A percentile compares a stretch with the other conserved stretches of the same genome.
Conservation (phyloP, 53 echinoderm and acorn worm species). For the Arbacia lixula region DNA sequence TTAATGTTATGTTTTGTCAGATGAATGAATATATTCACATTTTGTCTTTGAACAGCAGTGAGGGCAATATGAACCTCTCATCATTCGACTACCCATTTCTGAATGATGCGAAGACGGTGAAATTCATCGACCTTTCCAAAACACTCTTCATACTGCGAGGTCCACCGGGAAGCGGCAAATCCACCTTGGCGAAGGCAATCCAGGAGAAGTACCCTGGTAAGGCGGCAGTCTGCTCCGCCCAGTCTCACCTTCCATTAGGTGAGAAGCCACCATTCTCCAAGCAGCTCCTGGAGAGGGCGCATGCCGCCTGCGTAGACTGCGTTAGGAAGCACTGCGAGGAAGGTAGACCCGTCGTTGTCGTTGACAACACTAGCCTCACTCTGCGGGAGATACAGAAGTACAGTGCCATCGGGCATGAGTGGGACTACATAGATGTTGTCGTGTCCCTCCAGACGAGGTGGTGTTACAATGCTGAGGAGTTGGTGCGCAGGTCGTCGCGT, state of each 20-base stretch:
- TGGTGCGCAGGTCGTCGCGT: conserved; percentile 21
- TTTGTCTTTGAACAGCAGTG: too few relatives aligned
- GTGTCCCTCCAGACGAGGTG: conserved; percentile 57
- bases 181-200: conserved; percentile 52
- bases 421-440: conserved; percentile 65
- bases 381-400: conserved; percentile 48
- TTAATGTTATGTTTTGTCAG: too few relatives aligned
- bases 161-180: conserved; percentile 47
- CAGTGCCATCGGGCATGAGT: conserved; percentile 47
- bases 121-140: conserved; percentile 58
- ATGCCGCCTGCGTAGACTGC: background rate
- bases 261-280: conserved; percentile 27
- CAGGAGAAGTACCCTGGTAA: conserved; percentile 45
- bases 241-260: conserved; percentile 14
- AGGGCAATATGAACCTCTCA: background rate
- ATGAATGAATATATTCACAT: background rate
- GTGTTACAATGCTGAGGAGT: background rate
- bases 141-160: conserved; percentile 71
- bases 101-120: conserved; percentile 51
- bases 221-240: conserved; percentile 37
- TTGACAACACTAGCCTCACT: conserved; percentile 55
- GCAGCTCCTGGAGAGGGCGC: conserved; percentile 14
- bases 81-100: conserved; percentile 69
- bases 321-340: conserved; percentile 33
- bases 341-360: conserved; percentile 47